Evolutionary conservation across 2,888 invertebrate genomes (phyloP), one percentile per base, ranked within the genome.

Genomic region (Pandemis heparana): DNA sequence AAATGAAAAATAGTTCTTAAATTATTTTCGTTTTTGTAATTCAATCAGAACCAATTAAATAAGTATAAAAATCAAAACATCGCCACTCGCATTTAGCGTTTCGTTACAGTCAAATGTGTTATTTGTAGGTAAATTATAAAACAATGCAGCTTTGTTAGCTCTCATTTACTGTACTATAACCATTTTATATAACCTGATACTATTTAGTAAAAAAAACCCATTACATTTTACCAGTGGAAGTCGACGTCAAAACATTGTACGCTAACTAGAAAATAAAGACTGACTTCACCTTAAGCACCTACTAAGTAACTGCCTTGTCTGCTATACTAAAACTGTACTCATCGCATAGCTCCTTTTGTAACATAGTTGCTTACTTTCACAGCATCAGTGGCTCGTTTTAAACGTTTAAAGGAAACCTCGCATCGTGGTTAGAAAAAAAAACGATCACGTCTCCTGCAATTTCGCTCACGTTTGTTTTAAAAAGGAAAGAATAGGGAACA

Each of bases 381-480:
- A 38, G 9, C 38, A 18, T 9, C 38, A 9, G 63, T 63, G 43
- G 43, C 32, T 43, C 16, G 56, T 70, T 64, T 39, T 16, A 39
- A 71, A 65, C 56, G 39, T 48, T 59, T 48, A 48, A 71, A 71
- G 46, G 59, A 72, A 69, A 65, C 43, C 65, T 2, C 72, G 70
- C 16, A 38, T 38, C 64, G 64, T 43, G 70, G 46, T 39, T 23
- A 18, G 18, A 65, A 71, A 70, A 53, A 71, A 59, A 65, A 32
- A 32, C 56, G 38, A 70, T 48, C 46, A 71, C 56, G 59, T 18
- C 56, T 18, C 9, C 56, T 23, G 10, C 56, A 56, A 23, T 56
- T 56, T 5, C 23, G 12, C 12, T 56, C 56, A 23, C 56, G 4
- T 4, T 56, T 23, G 12, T 4, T 5, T 3, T 23, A 23, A 53